Conservation (phyloP, 1,140 invertebrate species). For the Parapsyche elsis region DNA sequence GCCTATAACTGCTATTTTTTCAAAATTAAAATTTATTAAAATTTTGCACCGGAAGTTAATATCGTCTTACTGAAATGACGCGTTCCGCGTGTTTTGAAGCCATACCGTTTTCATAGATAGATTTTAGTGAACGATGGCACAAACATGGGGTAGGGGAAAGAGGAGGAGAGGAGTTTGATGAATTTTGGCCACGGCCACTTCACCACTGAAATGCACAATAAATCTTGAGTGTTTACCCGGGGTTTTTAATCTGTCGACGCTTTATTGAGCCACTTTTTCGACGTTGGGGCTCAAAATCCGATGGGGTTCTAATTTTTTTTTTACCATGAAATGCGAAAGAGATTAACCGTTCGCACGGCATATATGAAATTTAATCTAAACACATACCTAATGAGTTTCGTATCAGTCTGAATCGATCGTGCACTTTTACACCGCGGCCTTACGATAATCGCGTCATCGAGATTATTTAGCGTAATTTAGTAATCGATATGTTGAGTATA, state of each 20-base stretch:
- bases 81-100: no score
- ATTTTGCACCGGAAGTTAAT: no score
- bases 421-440: not conserved
- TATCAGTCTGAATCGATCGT: not conserved
- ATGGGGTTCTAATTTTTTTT: not conserved
- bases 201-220: slow-evolving; percentile 35
- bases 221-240: slow-evolving; percentile 51
- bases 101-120: no score
- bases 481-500: no score
- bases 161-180: not conserved
- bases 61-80: no score
- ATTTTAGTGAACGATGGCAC: no score
- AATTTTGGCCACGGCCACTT: slow-evolving; percentile 40
- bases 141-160: not conserved
- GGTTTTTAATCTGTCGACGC: slow-evolving; percentile 54
- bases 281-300: not conserved
- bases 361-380: not conserved
- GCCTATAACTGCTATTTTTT: no score
- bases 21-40: no score
- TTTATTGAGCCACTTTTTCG: not conserved
- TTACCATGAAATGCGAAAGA: not conserved
- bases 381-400: not conserved
- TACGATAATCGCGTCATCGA: not conserved
- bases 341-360: not conserved
- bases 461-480: not conserved